Evolutionary conservation across 2,797 vertebrate species (phyloP).

Genomic region (Falco novaeseelandiae): DNA sequence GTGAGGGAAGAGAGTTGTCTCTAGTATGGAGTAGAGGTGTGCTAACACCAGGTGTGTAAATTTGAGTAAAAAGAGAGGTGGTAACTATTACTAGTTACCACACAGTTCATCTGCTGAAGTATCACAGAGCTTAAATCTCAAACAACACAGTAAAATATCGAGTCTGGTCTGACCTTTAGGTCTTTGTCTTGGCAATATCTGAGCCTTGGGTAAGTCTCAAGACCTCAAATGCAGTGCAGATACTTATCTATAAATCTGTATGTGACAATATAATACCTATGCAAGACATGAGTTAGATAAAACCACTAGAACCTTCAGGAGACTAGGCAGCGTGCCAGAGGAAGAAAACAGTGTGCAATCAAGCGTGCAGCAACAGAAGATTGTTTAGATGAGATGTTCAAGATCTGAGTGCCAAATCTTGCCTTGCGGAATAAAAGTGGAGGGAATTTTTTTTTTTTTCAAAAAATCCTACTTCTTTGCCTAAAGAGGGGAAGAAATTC

Average conservation of each 20-base stretch:
- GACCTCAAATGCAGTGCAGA: neutral
- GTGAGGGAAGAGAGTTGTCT: neutral
- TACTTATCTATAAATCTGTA: neutral
- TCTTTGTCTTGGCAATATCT: neutral
- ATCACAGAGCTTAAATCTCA: neutral
- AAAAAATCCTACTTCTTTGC: neutral
- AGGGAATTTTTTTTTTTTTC: no score
- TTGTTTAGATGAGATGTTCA: neutral
- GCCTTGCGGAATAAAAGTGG: neutral
- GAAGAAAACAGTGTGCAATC: neutral
- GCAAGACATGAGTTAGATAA: neutral
- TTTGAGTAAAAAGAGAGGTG: neutral
- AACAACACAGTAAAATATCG: neutral
- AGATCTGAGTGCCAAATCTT: neutral
- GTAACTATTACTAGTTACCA: neutral
- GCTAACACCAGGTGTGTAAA: neutral
- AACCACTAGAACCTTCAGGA: neutral
- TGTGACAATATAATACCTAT: neutral
- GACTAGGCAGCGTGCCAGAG: neutral
- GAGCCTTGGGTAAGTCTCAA: neutral
- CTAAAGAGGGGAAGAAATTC: neutral
- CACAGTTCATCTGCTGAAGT: neutral
- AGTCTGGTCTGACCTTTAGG: neutral
- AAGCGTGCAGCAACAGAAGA: neutral
- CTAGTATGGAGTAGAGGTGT: neutral